Evolutionary conservation across 2,113 vertebrate species (phyloP), one percentile per base, ranked within the genome.

Genomic region (Notechis scutatus): DNA sequence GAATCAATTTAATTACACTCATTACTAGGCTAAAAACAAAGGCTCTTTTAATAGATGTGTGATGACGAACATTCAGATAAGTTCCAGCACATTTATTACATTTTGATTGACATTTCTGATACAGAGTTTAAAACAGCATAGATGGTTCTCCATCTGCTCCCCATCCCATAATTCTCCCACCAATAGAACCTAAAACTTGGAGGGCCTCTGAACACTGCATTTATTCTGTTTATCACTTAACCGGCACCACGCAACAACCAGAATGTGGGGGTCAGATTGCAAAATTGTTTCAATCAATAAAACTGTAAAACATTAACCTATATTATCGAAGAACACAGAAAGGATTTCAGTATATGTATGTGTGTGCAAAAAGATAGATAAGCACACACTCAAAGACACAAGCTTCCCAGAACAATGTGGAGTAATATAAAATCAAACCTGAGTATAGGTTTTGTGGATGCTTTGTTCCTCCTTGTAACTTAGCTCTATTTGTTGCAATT

Each of bases 21-120:
- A 3, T 88, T 90, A 29, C 91, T 95, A 57, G 93, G 74, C 92
- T 93, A 10, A 90, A 90, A 61, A 45, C 57, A 64, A n/a, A 42
- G 24, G 14, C 26, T 29, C 15, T 81, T 39, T 81, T 81, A 21
- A 81, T 39, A 42, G 23, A 4, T 20, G 47, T 55, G 89, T 52
- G 57, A 52, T 2, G 1, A 0, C 0, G 20, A 86, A 91, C 2
- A 81, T 7, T 4, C 0, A 0, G 85, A 81, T 85, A 54, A 87
- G 81, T 91, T 56, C 34, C 39, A 85, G 54, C 1, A 85, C 1
- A 45, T 56, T 69, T n/a, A 90, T 90, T 64, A n/a, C 23, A 47
- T 90, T 52, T 50, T 64, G 24, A 52, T 20, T 47, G 52, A 0
- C 52, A 50, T n/a, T 50, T 29, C 18, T 50, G 3, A 54, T 54